These are phyloP conservation scores for Aplochiton taeniatus DNA, from an alignment of 2,797 vertebrate species.

Conservation along the genomic window DNA sequence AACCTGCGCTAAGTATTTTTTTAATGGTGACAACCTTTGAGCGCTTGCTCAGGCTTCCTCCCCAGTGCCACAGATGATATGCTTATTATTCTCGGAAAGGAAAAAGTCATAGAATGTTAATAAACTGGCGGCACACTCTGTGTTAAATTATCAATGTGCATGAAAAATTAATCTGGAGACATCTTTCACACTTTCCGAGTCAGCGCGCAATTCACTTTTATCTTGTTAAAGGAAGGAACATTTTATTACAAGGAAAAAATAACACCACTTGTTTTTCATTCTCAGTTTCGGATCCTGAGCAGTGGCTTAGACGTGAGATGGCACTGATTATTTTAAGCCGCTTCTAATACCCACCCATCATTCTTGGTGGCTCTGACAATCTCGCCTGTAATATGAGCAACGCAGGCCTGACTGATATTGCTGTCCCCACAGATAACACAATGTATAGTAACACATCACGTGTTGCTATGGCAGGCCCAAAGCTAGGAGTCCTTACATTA, in stretches of 20 bases:
- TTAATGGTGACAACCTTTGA: constrained; percentile 52
- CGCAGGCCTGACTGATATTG: constrained; percentile 45
- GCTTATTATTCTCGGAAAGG: constrained; percentile 70
- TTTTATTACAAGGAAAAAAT: constrained; percentile 76
- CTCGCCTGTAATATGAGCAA: constrained; percentile 42
- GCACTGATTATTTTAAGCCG: constrained; percentile 61
- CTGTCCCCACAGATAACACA: constrained; percentile 42
- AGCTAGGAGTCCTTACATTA: constrained; percentile 67
- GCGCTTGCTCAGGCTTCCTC: constrained; percentile 53
- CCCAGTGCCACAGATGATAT: constrained; percentile 58
- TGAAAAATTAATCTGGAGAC: constrained; percentile 77
- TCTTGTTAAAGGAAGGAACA: constrained; percentile 78
- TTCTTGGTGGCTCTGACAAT: constrained; percentile 50
- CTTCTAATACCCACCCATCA: constrained; percentile 61
- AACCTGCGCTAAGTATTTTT: constrained; percentile 25
- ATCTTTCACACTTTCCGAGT: constrained; percentile 75
- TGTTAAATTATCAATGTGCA: constrained; percentile 81
- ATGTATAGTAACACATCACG: constrained; percentile 49
- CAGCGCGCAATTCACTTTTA: constrained; percentile 75
- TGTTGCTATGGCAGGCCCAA: constrained; percentile 58
- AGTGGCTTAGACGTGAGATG: constrained; percentile 63
- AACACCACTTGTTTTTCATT: constrained; percentile 77
- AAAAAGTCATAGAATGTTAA: constrained; percentile 74
- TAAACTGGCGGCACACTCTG: constrained; percentile 72
- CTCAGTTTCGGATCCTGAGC: constrained; percentile 69